Evolutionary conservation across 1,140 invertebrate species (phyloP).

Genomic region (Pachypeltis micranthus): DNA sequence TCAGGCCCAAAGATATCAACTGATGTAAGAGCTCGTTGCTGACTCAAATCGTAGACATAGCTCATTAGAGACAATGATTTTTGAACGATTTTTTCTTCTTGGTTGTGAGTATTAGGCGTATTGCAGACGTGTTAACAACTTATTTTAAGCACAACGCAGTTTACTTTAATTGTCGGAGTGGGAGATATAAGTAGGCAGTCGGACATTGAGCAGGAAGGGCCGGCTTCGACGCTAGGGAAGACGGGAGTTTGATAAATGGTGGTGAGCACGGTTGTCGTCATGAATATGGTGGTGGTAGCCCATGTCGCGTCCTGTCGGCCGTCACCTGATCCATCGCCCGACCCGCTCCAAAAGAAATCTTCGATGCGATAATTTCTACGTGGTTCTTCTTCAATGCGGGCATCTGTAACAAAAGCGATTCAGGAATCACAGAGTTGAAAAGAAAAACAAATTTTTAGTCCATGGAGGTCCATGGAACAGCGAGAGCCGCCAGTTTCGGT

Average conservation of each 20-base stretch:
- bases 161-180: constrained; percentile 37
- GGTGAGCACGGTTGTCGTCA: constrained; percentile 33
- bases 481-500: too few species aligned
- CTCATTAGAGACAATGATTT: too few species aligned
- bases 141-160: too few species aligned
- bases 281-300: constrained; percentile 33
- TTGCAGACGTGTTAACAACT: too few species aligned
- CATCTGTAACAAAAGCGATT: neutral
- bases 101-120: too few species aligned
- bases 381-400: constrained; percentile 22
- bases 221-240: constrained; percentile 8
- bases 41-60: too few species aligned
- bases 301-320: constrained; percentile 28
- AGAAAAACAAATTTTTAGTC: too few species aligned
- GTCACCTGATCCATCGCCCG: constrained; percentile 50
- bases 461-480: too few species aligned
- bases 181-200: constrained; percentile 20
- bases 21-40: too few species aligned
- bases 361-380: constrained; percentile 51
- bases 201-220: constrained; percentile 21
- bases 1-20: too few species aligned
- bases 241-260: constrained; percentile 21
- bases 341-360: constrained; percentile 76
- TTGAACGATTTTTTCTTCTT: too few species aligned
- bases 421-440: too few species aligned